phyloP scores from a whole-genome alignment of 2,888 invertebrate genomes.

The Dastarcus helophoroides region DNA sequence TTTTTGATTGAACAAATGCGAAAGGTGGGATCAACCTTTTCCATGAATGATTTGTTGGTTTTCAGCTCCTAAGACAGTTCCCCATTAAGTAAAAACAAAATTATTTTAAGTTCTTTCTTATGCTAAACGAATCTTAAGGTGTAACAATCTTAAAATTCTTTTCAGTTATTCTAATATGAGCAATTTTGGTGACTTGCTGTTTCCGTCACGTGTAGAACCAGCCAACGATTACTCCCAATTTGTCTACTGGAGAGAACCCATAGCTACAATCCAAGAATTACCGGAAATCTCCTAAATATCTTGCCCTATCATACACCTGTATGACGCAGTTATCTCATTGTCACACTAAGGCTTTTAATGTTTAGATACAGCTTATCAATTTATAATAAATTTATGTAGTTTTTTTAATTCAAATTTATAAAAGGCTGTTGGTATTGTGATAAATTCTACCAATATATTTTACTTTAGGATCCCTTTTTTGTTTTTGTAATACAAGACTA shows the following conservation, averaged over 20 bases:
- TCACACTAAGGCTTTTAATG: conserved; percentile 7
- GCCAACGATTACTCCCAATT: conserved; percentile 72
- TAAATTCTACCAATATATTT: conserved; percentile 10
- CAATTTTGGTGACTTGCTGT: conserved; percentile 90
- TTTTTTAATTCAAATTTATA: background rate
- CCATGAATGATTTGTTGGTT: too few relatives aligned
- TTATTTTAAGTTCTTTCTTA: too few relatives aligned
- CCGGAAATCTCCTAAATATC: conserved; percentile 16
- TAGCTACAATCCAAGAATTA: conserved; percentile 42
- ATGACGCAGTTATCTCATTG: conserved; percentile 6
- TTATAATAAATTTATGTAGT: background rate
- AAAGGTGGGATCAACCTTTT: too few relatives aligned
- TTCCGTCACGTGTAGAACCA: conserved; percentile 66
- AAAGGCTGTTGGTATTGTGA: conserved; percentile 20
- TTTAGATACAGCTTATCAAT: conserved; percentile 2
- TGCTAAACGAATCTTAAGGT: conserved; percentile 3
- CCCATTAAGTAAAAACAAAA: too few relatives aligned
- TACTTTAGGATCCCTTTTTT: too few relatives aligned
- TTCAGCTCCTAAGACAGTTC: too few relatives aligned
- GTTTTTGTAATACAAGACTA: too few relatives aligned
- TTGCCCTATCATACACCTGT: conserved; percentile 6
- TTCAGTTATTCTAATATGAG: conserved; percentile 89
- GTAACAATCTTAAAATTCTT: conserved; percentile 22
- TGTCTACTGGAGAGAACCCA: conserved; percentile 87
- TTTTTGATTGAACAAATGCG: too few relatives aligned